Evolutionary conservation across 2,888 invertebrate genomes (phyloP), one percentile per base, ranked within the genome.

Genomic region (Maniola hyperantus): DNA sequence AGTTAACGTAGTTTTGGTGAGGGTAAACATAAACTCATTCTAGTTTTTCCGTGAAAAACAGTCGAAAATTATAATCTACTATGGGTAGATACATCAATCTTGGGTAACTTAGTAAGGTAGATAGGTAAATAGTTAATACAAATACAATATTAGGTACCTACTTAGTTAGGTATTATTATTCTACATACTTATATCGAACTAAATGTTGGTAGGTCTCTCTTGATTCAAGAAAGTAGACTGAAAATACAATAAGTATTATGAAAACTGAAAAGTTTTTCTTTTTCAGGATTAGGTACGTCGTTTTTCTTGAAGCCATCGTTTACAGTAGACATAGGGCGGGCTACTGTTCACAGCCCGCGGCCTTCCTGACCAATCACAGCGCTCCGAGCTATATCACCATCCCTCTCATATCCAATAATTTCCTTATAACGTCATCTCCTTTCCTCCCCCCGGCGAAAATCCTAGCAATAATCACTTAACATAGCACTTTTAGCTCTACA

Each of bases 301-400:
- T 83, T 89, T 77, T 89, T 72, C 83, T 73, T 71, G 74, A 77
- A 76, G 80, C 78, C 79, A 81, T 83, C 85, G 84, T 85, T 91
- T 90, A 91, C 91, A 90, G 90, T 90, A 91, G 91, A 91, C 91
- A 91, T 91, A 92, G 92, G 93, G 92, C 91, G 92, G 92, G 92
- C 93, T 92, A 92, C 92, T 85, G 92, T 91, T 90, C 91, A 91
- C 90, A 85, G 92, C 92, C 92, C 89, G 91, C 90, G 92, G 92
- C 92, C 90, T 91, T 92, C 90, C 91, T 92, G 91, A 92, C 93
- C 93, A 92, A 93, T 93, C 92, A 92, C 91, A 91, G 91, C 91
- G 92, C 92, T 92, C 83, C 83, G 86, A 92, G 92, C 92, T 87
- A 92, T 92, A 86, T 89, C 76, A 26, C 79, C 74, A 74, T 89